Evolutionary conservation across 2,113 vertebrate genomes (phyloP), one percentile per base, ranked within the genome.

Genomic region (Candoia aspera): DNA sequence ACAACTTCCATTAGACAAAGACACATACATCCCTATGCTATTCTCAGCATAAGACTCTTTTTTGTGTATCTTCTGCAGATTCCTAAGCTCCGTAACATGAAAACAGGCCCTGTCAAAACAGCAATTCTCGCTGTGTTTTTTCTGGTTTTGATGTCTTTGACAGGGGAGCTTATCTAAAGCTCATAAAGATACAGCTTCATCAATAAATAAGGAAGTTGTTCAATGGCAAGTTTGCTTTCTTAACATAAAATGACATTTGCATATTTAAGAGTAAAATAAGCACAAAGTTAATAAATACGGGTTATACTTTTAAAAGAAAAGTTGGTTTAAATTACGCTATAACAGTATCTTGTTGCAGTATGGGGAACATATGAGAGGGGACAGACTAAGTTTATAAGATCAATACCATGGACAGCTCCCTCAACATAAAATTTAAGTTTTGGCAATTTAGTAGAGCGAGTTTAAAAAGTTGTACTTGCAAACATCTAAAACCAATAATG

Each of bases 91-190:
- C 90, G 42, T 37, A 91, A 93, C 89, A 93, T n/a, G 94, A 96
- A 93, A 95, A 55, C 6, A 29, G 1, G 3, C 1, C 88, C 60
- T 84, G 59, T 93, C 84, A 96, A 95, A 94, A 91, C 91, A 92
- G 84, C 87, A 95, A 46, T 60, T 89, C 19, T 89, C 49, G 93
- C 2, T 3, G 8, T 49, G 94, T 95, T 92, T 49, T 91, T 33
- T 83, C 90, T 94, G 95, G 94, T 95, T 94, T 93, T 26, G 8
- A 87, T 95, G 89, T 92, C 93, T 97, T 96, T 96, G 89, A 92
- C 60, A 95, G 68, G 84, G 95, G 92, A 95, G 93, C 53, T 96
- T 95, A 96, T 21, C 3, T 33, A 64, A 83, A 95, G 93, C 62
- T 92, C 94, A 2, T 92, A 90, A 96, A 96, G 95, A 94, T 79